Evolutionary conservation across 92 coral and sea anemone species (phyloP).

Genomic region (Phenganax marumi): DNA sequence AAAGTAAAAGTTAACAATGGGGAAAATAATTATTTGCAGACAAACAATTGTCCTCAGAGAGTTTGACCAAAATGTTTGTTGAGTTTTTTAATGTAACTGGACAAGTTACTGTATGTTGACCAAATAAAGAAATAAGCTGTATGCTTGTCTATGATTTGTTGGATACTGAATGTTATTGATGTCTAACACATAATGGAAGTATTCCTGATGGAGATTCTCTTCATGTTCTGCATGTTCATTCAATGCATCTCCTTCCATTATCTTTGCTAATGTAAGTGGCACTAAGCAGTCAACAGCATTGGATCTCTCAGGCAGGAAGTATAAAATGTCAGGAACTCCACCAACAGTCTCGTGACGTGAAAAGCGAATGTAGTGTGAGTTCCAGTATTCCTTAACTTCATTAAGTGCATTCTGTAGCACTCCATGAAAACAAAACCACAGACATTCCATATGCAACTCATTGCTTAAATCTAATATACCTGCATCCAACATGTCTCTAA

Average conservation of each 20-base stretch:
- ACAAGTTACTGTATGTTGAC: slow-evolving; percentile 19
- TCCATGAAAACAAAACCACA: no score
- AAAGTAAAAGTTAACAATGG: no score
- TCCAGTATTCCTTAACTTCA: slow-evolving; percentile 41
- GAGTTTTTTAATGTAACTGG: background rate
- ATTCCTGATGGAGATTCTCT: no score
- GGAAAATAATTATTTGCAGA: no score
- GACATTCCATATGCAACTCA: no score
- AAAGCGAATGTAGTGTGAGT: slow-evolving; percentile 27
- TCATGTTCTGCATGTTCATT: slow-evolving; percentile 2
- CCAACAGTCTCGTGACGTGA: slow-evolving; percentile 40
- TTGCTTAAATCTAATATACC: slow-evolving; percentile 7
- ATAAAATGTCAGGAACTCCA: slow-evolving; percentile 39
- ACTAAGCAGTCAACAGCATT: slow-evolving; percentile 37
- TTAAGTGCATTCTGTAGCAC: slow-evolving; percentile 30
- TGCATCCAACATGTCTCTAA: slow-evolving; percentile 20
- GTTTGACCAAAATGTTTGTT: no score
- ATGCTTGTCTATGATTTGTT: slow-evolving; percentile 14
- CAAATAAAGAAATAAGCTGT: background rate
- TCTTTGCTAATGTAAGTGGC: slow-evolving; percentile 25
- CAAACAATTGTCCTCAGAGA: no score
- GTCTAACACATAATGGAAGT: background rate
- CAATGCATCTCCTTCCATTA: slow-evolving; percentile 20
- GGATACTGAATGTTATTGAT: slow-evolving; percentile 14
- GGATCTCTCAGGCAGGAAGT: slow-evolving; percentile 39